Conservation (phyloP, 2,797 vertebrate genomes). For the Leontopithecus rosalia region DNA sequence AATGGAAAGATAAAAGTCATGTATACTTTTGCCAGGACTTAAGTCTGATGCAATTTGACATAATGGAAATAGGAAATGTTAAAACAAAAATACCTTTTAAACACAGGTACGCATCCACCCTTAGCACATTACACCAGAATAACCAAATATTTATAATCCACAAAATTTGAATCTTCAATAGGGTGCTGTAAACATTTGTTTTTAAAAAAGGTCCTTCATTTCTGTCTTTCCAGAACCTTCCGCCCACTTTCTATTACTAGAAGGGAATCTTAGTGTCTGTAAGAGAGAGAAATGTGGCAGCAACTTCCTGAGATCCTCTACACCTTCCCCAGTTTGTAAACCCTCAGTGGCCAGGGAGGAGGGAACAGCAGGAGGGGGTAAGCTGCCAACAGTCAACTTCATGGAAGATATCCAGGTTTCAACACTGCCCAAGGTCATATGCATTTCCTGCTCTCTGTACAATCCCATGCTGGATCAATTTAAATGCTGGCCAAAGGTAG, state of each 20-base stretch:
- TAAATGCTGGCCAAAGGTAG: neutral
- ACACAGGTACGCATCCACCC: neutral
- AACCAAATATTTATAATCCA: too few species aligned
- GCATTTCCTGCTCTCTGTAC: fast-evolving
- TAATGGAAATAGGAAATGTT: neutral
- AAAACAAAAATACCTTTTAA: neutral
- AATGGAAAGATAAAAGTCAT: neutral
- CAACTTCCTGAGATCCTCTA: neutral
- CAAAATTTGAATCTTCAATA: fast-evolving
- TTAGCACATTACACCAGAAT: fast-evolving
- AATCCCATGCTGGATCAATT: fast-evolving
- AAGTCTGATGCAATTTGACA: neutral
- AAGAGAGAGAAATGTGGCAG: neutral
- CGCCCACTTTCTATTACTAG: fast-evolving
- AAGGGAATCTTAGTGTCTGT: neutral
- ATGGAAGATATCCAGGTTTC: neutral
- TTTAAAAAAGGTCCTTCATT: neutral
- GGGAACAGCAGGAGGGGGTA: fast-evolving
- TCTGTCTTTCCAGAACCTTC: neutral
- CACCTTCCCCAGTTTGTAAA: fast-evolving
- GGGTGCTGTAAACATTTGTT: neutral
- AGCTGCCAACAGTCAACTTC: fast-evolving
- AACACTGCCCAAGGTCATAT: fast-evolving
- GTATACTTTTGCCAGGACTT: neutral
- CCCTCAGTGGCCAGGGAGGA: fast-evolving